Evolutionary conservation across 1,140 invertebrate species (phyloP), one percentile per base, ranked within the genome.

Genomic region (Scaptomyza pallida): DNA sequence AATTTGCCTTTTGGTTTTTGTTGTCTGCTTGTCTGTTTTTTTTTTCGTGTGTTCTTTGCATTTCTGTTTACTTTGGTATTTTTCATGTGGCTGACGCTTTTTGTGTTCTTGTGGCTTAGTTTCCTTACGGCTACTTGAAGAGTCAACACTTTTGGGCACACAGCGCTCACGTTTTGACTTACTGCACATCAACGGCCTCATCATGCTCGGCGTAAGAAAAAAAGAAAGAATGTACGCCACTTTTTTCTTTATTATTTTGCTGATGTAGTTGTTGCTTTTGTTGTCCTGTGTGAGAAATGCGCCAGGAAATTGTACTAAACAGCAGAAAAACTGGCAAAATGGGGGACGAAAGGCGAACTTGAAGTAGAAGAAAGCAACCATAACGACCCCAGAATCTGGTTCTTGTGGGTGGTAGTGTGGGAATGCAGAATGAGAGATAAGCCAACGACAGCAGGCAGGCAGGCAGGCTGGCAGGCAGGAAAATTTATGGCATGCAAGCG

Each of bases 261-360:
- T 35, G 59, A 55, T 55, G 33, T 60, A 55, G 23, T 59, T 55
- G 33, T 60, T 60, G 23, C 5, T 26, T 26, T 26, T 26, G 37
- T 35, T 67, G 50, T 48, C 17, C 52, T 55, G 56, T 54, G 62
- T 79, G 75, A 83, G 80, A 83, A 83, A 83, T 79, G 72, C 67
- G 72, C 62, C 80, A 83, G 80, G 75, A 83, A 85, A 83, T 83
- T 83, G 76, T 85, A 75, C 80, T 75, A 73, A 83, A 56, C 67
- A 63, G 71, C 82, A 61, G 72, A 77, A 86, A 85, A 86, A 63
- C 47, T 50, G 41, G 40, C 12, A 59, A 60, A 76, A 43, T 70
- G 56, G 40, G 40, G 37, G 19, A 68, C 41, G 62, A 33, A 75
- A 56, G 60, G 26, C 59, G 70, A 33, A 56, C 50, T 37, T 8